Conservation (phyloP, 2,888 invertebrate genomes). For the Candidula unifasciata region DNA sequence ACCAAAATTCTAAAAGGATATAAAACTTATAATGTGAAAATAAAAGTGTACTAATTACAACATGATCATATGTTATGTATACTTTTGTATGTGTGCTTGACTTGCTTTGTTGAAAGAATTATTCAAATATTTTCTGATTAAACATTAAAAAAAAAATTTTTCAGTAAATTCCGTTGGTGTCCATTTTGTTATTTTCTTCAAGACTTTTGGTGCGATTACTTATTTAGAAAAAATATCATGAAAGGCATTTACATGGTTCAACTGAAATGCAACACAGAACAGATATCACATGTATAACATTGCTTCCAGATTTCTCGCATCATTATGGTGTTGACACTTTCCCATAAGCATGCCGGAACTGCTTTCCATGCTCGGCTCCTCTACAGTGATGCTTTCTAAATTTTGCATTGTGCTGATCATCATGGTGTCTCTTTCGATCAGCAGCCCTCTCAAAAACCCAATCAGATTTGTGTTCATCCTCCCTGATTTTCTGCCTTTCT, state of each 20-base stretch:
- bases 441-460: conserved; percentile 47
- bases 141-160: neutral
- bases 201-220: neutral
- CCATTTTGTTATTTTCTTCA: neutral
- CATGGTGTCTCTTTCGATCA: conserved; percentile 14
- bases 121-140: neutral
- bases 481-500: conserved; percentile 23
- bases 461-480: conserved; percentile 34
- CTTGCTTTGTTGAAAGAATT: neutral
- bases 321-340: conserved; percentile 18
- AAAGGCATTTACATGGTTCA: conserved; percentile 35
- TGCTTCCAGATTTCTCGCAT: neutral
- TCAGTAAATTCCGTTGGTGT: neutral
- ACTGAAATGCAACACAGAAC: neutral
- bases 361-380: conserved; percentile 3
- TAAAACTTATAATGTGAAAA: neutral
- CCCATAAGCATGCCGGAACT: conserved; percentile 16
- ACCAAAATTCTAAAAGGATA: neutral
- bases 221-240: neutral
- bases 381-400: neutral
- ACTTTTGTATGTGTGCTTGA: neutral
- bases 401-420: neutral
- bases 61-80: neutral
- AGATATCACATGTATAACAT: neutral
- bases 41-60: neutral